Percentiles rank a stretch among this genome's conserved stretches.
Evolutionary conservation across 2,888 invertebrate genomes (phyloP).

Genomic region (Pristionchus mayeri): DNA sequence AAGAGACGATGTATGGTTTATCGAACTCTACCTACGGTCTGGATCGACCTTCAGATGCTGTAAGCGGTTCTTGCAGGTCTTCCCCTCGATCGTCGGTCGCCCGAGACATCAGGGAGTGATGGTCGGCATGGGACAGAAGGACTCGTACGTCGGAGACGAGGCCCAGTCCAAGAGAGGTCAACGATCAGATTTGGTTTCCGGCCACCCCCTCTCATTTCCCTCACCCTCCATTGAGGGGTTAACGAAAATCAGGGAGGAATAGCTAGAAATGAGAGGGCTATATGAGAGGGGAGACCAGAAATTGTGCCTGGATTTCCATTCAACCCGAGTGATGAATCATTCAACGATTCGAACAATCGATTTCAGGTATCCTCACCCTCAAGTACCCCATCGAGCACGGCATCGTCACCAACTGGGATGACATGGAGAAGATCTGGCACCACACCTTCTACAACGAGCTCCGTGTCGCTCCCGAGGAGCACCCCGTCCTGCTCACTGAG

Average conservation of each 20-base stretch:
- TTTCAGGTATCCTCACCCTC: conserved; percentile 87
- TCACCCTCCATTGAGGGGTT: too few relatives aligned
- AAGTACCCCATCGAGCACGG: conserved; percentile 97
- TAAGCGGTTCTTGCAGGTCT: conserved; percentile 78
- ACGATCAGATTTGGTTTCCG: too few relatives aligned
- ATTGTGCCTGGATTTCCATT: too few relatives aligned
- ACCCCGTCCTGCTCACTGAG: conserved; percentile 92
- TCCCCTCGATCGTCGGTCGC: conserved; percentile 87
- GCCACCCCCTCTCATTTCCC: too few relatives aligned
- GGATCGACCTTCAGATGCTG: neutral
- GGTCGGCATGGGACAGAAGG: conserved; percentile 79
- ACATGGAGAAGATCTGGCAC: conserved; percentile 99
- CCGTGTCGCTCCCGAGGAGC: conserved; percentile 94
- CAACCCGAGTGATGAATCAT: too few relatives aligned
- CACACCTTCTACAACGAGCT: conserved; percentile 98
- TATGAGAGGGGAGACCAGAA: too few relatives aligned
- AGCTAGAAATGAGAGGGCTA: too few relatives aligned
- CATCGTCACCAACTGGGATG: conserved; percentile 98
- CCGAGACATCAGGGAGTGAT: conserved; percentile 81
- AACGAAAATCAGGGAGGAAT: too few relatives aligned
- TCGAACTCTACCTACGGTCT: neutral
- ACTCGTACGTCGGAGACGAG: conserved; percentile 78
- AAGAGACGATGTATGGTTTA: too few relatives aligned
- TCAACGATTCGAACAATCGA: too few relatives aligned
- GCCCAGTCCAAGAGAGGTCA: conserved; percentile 81